Conservation (phyloP, 2,888 invertebrate genomes). For the Parasteatoda lunata region DNA sequence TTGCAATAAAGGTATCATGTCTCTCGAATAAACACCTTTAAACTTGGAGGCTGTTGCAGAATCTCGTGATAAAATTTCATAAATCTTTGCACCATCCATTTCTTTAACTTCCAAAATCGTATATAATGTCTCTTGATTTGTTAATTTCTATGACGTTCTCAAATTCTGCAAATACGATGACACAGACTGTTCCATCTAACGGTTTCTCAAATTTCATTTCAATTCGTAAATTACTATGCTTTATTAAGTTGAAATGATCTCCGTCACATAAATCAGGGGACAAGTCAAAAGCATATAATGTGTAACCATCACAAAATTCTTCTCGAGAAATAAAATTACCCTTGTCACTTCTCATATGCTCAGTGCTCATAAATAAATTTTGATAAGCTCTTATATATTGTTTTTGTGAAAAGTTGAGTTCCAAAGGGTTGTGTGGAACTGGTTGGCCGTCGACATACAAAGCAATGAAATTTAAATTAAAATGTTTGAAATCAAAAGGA, state of each 20-base stretch:
- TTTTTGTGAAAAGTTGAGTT: constrained; percentile 18
- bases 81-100: constrained; percentile 37
- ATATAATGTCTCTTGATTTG: constrained; percentile 12
- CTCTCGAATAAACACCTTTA: constrained; percentile 10
- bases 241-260: constrained; percentile 13
- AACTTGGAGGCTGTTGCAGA: not conserved
- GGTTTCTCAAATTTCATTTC: constrained; percentile 24
- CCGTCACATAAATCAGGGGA: constrained; percentile 62
- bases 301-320: constrained; percentile 5
- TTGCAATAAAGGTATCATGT: constrained; percentile 32
- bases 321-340: constrained; percentile 22
- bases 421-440: constrained; percentile 15
- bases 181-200: constrained; percentile 4
- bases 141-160: constrained; percentile 31
- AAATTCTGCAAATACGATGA: constrained; percentile 26
- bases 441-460: constrained; percentile 38
- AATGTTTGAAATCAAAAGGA: constrained; percentile 25
- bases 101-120: constrained; percentile 18
- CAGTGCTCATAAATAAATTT: constrained; percentile 70
- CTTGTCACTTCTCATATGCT: constrained; percentile 34
- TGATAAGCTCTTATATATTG: constrained; percentile 70
- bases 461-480: constrained; percentile 16
- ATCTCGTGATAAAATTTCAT: constrained; percentile 2
- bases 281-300: constrained; percentile 21
- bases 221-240: constrained; percentile 25